Percentiles rank a stretch among this genome's conserved stretches.
Evolutionary conservation across 1,140 invertebrate genomes (phyloP).

Genomic region (Scaptomyza hsui): DNA sequence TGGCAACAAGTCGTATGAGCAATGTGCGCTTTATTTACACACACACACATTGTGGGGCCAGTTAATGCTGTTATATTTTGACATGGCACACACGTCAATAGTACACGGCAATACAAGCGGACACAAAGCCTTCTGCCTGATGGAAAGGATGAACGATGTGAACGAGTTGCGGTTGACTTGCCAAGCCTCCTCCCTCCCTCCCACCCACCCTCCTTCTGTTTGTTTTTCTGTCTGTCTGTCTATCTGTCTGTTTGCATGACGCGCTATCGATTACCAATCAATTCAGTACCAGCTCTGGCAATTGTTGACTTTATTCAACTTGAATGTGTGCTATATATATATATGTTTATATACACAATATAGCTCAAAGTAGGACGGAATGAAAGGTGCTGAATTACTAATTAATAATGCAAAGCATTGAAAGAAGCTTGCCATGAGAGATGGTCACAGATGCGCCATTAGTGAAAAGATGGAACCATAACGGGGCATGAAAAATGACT

Average conservation of each 20-base stretch:
- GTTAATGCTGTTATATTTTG: constrained; percentile 64
- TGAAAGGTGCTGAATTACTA: neutral
- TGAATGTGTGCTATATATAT: neutral
- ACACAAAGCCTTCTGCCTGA: constrained; percentile 7
- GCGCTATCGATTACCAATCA: constrained; percentile 71
- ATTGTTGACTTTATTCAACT: constrained; percentile 67
- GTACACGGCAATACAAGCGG: constrained; percentile 23
- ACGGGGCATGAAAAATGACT: constrained; percentile 44
- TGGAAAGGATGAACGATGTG: constrained; percentile 5
- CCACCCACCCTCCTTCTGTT: neutral
- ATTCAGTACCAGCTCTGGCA: constrained; percentile 53
- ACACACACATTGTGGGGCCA: constrained; percentile 38
- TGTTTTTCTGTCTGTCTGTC: constrained; percentile 1
- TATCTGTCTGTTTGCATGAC: constrained; percentile 19
- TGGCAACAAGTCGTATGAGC: constrained; percentile 71
- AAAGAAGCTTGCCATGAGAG: no score
- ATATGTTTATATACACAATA: neutral
- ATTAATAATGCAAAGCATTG: neutral
- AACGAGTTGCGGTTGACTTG: constrained; percentile 21
- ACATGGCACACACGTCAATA: constrained; percentile 68
- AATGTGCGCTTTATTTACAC: constrained; percentile 68
- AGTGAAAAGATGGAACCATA: constrained; percentile 39
- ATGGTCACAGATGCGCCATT: neutral
- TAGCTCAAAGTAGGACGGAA: no score
- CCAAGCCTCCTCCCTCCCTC: neutral